phyloP scores from a whole-genome alignment of 2,888 invertebrate genomes.

The Petrophora chlorosata region DNA sequence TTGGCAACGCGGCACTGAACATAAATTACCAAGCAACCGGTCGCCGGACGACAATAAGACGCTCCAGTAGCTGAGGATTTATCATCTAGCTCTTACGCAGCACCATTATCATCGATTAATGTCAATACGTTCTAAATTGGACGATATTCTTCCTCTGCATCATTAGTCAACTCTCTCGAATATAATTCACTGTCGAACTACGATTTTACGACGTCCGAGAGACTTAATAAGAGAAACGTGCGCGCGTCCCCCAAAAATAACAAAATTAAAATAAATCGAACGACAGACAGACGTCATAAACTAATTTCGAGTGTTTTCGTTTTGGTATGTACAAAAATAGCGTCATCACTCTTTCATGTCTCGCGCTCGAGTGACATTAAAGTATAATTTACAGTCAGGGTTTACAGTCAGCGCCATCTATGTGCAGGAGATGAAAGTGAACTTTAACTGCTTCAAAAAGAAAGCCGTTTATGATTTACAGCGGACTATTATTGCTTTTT shows the following conservation, averaged over 20 bases:
- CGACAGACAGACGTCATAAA: conserved; percentile 83
- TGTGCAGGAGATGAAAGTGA: conserved; percentile 68
- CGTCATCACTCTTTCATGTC: conserved; percentile 81
- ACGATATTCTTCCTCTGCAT: conserved; percentile 48
- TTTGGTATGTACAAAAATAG: conserved; percentile 80
- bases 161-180: conserved; percentile 69
- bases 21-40: conserved; percentile 47
- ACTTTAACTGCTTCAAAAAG: conserved; percentile 63
- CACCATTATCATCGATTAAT: conserved; percentile 60
- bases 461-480: conserved; percentile 76
- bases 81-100: conserved; percentile 40
- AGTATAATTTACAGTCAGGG: conserved; percentile 71
- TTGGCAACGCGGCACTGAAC: conserved; percentile 44
- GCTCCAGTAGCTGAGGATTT: conserved; percentile 45
- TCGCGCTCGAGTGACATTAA: conserved; percentile 76
- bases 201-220: conserved; percentile 66
- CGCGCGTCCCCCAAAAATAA: conserved; percentile 75
- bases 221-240: conserved; percentile 71
- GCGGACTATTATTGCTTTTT: conserved; percentile 59
- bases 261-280: conserved; percentile 84
- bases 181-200: conserved; percentile 74
- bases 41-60: conserved; percentile 42
- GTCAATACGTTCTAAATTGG: conserved; percentile 62
- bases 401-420: conserved; percentile 76
- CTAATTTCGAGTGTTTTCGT: conserved; percentile 83